A percentile compares a stretch with the other conserved stretches of the same genome.
Evolutionary conservation across 1,140 invertebrate genomes (phyloP).

Genomic region (Drosophila navojoa): DNA sequence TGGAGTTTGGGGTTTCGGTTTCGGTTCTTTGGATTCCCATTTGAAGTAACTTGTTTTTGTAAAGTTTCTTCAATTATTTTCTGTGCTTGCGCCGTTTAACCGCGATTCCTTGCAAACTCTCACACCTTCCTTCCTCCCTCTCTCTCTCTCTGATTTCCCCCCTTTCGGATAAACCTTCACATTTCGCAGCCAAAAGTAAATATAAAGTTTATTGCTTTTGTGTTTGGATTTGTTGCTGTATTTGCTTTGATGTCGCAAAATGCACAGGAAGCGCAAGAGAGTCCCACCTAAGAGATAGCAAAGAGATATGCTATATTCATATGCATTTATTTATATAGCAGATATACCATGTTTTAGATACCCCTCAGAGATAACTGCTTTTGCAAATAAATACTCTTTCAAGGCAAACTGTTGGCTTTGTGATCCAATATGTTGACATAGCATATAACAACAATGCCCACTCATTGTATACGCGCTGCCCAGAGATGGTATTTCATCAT

Average conservation of each 20-base stretch:
- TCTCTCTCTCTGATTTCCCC: too few relatives aligned
- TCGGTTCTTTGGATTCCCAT: not conserved
- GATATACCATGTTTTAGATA: not conserved
- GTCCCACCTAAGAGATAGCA: not conserved
- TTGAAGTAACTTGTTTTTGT: not conserved
- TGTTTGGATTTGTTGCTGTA: constrained; percentile 1
- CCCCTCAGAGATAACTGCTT: not conserved
- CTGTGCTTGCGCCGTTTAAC: constrained; percentile 4
- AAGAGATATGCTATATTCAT: not conserved
- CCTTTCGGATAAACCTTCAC: constrained; percentile 23
- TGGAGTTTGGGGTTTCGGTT: not conserved
- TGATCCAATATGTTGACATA: too few relatives aligned
- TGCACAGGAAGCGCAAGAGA: constrained; percentile 7
- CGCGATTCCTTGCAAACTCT: not conserved
- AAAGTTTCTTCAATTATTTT: constrained; percentile 11
- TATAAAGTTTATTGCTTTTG: constrained; percentile 30
- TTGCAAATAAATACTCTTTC: not conserved
- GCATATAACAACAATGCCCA: too few relatives aligned
- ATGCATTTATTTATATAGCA: not conserved
- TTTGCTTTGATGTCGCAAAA: constrained; percentile 16
- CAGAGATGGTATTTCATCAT: not conserved
- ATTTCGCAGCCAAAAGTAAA: constrained; percentile 39
- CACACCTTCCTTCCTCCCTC: too few relatives aligned
- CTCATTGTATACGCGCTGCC: too few relatives aligned
- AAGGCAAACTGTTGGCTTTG: too few relatives aligned